Base-by-base conservation (phyloP, 2,888 invertebrate species). In the Xestia xanthographa region DNA sequence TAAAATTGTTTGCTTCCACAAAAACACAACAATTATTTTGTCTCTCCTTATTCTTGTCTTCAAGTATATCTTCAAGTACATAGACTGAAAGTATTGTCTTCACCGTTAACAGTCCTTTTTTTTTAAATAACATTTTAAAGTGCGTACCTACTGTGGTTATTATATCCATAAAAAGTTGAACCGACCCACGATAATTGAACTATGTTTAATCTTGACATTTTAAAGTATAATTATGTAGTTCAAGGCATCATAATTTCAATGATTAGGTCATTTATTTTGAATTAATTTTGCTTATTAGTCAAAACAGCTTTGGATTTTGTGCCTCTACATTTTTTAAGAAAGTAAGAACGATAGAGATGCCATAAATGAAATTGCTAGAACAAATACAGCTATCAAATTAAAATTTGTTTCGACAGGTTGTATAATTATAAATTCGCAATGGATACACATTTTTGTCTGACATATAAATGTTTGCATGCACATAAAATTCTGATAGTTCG, bases 191-290 rank as follows among this genome's bases (percentile, higher is more conserved):
- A 38, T 80, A 84, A 77, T 82, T 82, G 67, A 66, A 73, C 66
- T 75, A 75, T 77, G 45, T 83, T 83, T 77, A 77, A 71, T 77
- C 73, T 83, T 85, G 82, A 82, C 77, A 84, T 75, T 75, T 80
- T 34, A 75, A 68, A 70, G 20, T 62, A 14, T 58, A 60, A 60
- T 58, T 34, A 76, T 67, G 76, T 67, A 66, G 73, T 77, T 74
- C 82, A 73, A 77, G 82, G 85, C 45, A 71, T 63, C 50, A 75
- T 75, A 80, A 72, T 81, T 56, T 48, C 22, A 58, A 72, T 62
- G 58, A 79, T 70, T 69, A 83, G 73, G 66, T 66, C 69, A 66
- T 84, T 62, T 45, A 66, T 83, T 56, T 50, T 62, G 48, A 75
- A 53, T 72, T 56, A 56, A 63, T 71, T 63, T 78, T 58, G 14